Base-by-base conservation (phyloP, 2,888 invertebrate species). In the Julus scanicus region DNA sequence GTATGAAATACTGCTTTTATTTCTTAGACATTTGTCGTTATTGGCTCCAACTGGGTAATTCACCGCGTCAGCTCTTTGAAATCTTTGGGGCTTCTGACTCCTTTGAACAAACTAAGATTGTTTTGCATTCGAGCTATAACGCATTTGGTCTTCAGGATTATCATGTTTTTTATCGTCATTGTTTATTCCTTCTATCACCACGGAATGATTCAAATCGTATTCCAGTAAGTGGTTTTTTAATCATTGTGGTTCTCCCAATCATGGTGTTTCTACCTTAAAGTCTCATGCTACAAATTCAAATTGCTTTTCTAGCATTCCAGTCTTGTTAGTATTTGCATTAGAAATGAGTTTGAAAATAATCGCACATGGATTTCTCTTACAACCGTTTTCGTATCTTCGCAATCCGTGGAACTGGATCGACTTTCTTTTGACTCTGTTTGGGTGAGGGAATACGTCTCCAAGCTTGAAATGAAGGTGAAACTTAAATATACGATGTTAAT, bases 311-410 rank as follows among this genome's bases (percentile, higher is more conserved):
- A 71, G 71, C 29, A 6, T 20, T 2, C 20, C 5, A 29, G 1
- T 71, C 71, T 29, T 71, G 8, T 8, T 29, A 29, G 29, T 29
- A 93, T 98, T 98, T 94, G 96, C 97, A 91, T 94, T 96, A 92
- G 98, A 98, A 94, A 97, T 97, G 97, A 95, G 97, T 92, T 96
- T 98, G 92, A 98, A 98, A 94, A 95, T 97, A 91, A 95, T 97
- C 92, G 98, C 98, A 91, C 97, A 98, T 93, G 98, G 98, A 91
- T 97, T 98, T 94, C 95, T 98, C 92, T 94, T 98, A 90, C 96
- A 98, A 93, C 97, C 97, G 93, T 98, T 97, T 93, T 98, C 98
- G 90, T 98, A 98, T 93, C 94, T 98, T 90, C 94, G 98, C 91
- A 98, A 98, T 94, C 97, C 97, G 13, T 98, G 98, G 98, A 98